Evolutionary conservation across 2,113 vertebrate species (phyloP), one percentile per base, ranked within the genome.

Genomic region (Pagrus major): DNA sequence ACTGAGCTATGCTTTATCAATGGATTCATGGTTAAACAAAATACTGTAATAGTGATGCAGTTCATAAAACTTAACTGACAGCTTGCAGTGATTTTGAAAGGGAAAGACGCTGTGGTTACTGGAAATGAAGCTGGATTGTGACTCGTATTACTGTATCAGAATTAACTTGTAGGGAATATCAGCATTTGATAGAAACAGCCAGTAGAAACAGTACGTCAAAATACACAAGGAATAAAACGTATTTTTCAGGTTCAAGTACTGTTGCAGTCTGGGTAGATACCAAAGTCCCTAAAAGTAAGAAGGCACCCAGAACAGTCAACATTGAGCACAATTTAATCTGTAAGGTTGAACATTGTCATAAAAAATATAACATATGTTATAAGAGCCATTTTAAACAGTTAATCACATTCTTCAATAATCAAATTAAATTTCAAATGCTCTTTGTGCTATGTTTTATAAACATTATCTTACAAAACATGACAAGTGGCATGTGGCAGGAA

Each of bases 1-100:
- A 60, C 11, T 1, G 21, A 56, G 54, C 18, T 39, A 58, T 82
- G 64, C 60, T 78, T 25, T 49, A 82, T 77, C 52, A 65, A 15
- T 77, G 14, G 59, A 70, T 31, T 33, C 16, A 25, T 68, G 51
- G 42, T 58, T 8, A 8, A 61, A 18, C 14, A 58, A 44, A 56
- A 7, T 9, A 52, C 15, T 49, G 27, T 21, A 21, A 35, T 3
- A 12, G 9, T 21, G 29, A 63, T 39, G 31, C 1, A 0, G 52
- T 42, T 52, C 33, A 0, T 51, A 9, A 41, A 8, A 60, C 12
- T 11, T 20, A n/a, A 2, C 58, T 31, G 11, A 33, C 23, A 6
- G 49, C 7, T 54, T 51, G 47, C 9, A 66, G 29, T 20, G n/a
- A 47, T 39, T 39, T 49, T 8, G 42, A 25, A 33, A 51, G 23